phyloP scores from a whole-genome alignment of 2,888 invertebrate genomes.

The Meiosimyza decipiens region DNA sequence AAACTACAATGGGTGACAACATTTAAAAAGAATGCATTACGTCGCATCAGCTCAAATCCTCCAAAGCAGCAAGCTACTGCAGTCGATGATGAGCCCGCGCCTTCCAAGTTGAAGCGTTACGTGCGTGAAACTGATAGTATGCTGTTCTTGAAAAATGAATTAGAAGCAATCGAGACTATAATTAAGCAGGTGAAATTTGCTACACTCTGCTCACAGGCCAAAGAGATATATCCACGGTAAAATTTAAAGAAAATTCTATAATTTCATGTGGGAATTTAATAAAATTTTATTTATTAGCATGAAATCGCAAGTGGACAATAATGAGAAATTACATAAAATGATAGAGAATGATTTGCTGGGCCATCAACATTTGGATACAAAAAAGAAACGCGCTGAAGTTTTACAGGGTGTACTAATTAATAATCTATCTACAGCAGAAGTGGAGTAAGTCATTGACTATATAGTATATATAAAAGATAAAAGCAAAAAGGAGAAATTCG shows the following conservation, averaged over 20 bases:
- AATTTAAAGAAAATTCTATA: not conserved
- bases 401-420: slow-evolving; percentile 54
- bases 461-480: no score
- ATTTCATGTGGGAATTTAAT: no score
- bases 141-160: slow-evolving; percentile 54
- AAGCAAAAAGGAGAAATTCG: no score
- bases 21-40: no score
- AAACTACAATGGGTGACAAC: slow-evolving; percentile 7
- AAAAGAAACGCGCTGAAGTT: slow-evolving; percentile 53
- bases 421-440: slow-evolving; percentile 58
- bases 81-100: no score
- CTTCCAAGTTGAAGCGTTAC: slow-evolving; percentile 48
- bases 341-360: slow-evolving; percentile 55
- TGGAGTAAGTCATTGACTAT: slow-evolving; percentile 46
- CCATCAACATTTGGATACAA: slow-evolving; percentile 52
- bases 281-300: slow-evolving; percentile 49
- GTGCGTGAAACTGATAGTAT: slow-evolving; percentile 61
- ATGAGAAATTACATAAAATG: slow-evolving; percentile 53
- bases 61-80: no score
- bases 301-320: slow-evolving; percentile 58
- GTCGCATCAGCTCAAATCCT: no score
- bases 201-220: slow-evolving; percentile 57
- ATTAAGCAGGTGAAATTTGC: slow-evolving; percentile 61
- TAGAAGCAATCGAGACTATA: slow-evolving; percentile 57
- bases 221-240: slow-evolving; percentile 59